These are phyloP conservation scores for Agelas oroides DNA, from an alignment of 37 sponge, comb jelly and placozoan genomes.

Conservation along the genomic window DNA sequence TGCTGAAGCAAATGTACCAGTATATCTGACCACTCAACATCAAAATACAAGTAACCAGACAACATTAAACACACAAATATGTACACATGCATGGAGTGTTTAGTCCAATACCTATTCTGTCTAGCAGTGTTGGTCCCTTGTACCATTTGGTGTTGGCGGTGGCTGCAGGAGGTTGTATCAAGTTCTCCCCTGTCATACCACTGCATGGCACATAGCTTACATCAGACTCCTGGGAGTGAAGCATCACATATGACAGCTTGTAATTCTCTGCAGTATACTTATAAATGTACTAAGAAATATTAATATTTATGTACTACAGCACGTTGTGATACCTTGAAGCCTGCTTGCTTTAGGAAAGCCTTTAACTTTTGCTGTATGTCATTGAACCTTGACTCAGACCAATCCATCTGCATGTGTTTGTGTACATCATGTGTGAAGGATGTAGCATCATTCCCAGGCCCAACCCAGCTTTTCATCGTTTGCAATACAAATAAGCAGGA, in stretches of 20 bases:
- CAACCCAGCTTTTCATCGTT: too few species aligned
- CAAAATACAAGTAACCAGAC: too few species aligned
- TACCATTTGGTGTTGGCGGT: constrained; percentile 74
- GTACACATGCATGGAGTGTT: too few species aligned
- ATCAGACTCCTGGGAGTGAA: constrained; percentile 78
- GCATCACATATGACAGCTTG: too few species aligned
- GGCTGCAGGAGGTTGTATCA: constrained; percentile 28
- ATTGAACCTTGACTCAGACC: constrained; percentile 78
- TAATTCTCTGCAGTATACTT: too few species aligned
- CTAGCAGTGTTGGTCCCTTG: constrained; percentile 79
- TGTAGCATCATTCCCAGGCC: too few species aligned
- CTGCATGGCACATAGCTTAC: constrained; percentile 91
- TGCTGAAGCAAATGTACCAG: too few species aligned
- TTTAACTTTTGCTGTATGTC: constrained; percentile 79
- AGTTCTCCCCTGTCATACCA: constrained; percentile 94
- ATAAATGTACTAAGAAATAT: too few species aligned
- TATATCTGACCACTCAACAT: too few species aligned
- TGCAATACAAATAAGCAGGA: background rate
- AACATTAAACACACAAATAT: too few species aligned
- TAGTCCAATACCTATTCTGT: constrained; percentile 86
- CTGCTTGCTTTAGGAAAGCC: constrained; percentile 84
- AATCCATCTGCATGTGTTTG: constrained; percentile 66
- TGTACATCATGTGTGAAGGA: background rate
- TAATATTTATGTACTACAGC: too few species aligned
- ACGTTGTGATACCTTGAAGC: constrained; percentile 93